Evolutionary conservation across 2,888 invertebrate genomes (phyloP).

Genomic region (Auanema freiburgensis): DNA sequence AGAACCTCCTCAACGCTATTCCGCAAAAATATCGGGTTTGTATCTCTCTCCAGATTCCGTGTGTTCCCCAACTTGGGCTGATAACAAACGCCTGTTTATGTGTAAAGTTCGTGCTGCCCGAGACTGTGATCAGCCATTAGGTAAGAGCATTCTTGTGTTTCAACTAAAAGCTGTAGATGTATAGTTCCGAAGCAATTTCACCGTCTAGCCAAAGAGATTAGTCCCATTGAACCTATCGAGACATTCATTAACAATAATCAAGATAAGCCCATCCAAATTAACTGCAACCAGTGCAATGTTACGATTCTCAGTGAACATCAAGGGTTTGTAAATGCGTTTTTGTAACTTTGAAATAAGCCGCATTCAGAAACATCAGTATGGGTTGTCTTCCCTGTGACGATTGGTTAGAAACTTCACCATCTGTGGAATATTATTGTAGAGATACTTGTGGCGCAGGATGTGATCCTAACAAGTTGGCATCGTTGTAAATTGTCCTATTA

Average conservation of each 20-base stretch:
- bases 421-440: conserved; percentile 52
- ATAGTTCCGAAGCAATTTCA: conserved; percentile 44
- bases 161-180: no score
- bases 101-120: conserved; percentile 47
- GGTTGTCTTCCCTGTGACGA: conserved; percentile 48
- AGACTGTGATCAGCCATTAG: conserved; percentile 8
- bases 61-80: conserved; percentile 59
- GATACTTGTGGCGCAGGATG: conserved; percentile 49
- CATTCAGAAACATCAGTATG: conserved; percentile 11
- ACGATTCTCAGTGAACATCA: conserved; percentile 14
- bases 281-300: conserved; percentile 15
- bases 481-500: background rate
- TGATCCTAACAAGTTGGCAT: conserved; percentile 33
- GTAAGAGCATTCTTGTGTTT: no score
- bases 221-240: conserved; percentile 32
- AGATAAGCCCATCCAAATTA: conserved; percentile 3
- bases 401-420: conserved; percentile 47
- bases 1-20: no score
- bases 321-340: conserved; percentile 10
- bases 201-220: conserved; percentile 45
- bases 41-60: conserved; percentile 60
- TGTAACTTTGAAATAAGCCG: background rate
- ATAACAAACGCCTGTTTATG: conserved; percentile 49
- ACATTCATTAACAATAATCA: conserved; percentile 23
- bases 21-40: conserved; percentile 34